Evolutionary conservation across 2,797 vertebrate genomes (phyloP), one percentile per base, ranked within the genome.

Genomic region (Enteromius argenteus): DNA sequence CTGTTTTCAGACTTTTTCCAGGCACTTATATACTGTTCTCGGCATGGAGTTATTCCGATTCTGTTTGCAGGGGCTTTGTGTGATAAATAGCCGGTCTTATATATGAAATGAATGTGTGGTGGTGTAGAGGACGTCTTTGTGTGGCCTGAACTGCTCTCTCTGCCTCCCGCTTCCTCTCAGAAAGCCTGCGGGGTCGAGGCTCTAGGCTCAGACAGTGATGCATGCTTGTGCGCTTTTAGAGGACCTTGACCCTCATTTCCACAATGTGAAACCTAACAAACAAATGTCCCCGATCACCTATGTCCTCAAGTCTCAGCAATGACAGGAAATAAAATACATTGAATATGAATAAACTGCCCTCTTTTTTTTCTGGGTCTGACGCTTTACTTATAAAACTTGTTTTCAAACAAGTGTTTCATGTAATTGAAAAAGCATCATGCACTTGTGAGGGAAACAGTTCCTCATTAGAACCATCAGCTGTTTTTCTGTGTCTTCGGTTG

Each of bases 211-310:
- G 86, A 89, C 85, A 87, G 81, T 89, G 86, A 91, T 89, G 84
- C 87, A 89, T 89, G 86, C 71, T 83, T 49, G 84, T 79, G 27
- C 76, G 80, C 62, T 86, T 90, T 89, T 89, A 89, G 86, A 91
- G 81, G 88, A 89, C 90, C 89, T 91, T 91, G 89, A 89, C 86
- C 87, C 85, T 88, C 80, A 86, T 90, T 85, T 87, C 78, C 86
- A 80, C 89, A 90, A 88, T 85, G 86, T 81, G 88, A 87, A 89
- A 87, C 66, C 72, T 75, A 73, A 88, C 85, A 56, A 83, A 86
- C 67, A 80, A 83, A 86, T 58, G 80, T 84, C 62, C 44, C 62
- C 71, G 53, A 85, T 88, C 83, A 84, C 68, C 37, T 56, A 21
- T 42, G 42, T 82, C 76, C 75, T 85, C 80, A 69, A 83, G 73